A percentile compares a stretch with the other conserved stretches of the same genome.
Conservation (phyloP, 2,888 invertebrate species). For the Meloe dianella region DNA sequence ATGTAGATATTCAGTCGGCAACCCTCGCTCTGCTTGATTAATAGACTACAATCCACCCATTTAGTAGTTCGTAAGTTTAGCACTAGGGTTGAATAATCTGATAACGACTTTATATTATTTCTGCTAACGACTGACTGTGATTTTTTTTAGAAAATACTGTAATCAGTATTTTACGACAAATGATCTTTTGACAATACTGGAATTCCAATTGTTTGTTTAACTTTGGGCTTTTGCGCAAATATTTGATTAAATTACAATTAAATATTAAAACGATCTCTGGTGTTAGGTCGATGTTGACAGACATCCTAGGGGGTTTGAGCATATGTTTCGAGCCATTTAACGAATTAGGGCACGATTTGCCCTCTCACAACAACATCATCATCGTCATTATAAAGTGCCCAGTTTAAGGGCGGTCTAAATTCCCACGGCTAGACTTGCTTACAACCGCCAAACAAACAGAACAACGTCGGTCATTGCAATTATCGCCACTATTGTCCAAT, state of each 20-base stretch:
- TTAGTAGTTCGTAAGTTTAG: conserved; percentile 55
- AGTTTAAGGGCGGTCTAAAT: conserved; percentile 41
- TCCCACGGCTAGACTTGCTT: conserved; percentile 56
- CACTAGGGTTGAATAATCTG: conserved; percentile 53
- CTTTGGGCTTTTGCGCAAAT: neutral
- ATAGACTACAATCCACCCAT: conserved; percentile 55
- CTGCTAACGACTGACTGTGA: conserved; percentile 36
- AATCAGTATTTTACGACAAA: neutral
- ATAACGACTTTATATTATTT: conserved; percentile 53
- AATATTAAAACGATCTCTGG: neutral
- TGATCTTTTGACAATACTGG: neutral
- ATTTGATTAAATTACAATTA: neutral
- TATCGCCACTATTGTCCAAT: conserved; percentile 48
- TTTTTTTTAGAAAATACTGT: neutral
- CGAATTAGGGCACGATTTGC: conserved; percentile 58
- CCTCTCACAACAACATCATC: conserved; percentile 24
- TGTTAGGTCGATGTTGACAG: conserved; percentile 23
- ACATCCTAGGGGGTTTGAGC: conserved; percentile 35
- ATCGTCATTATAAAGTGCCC: conserved; percentile 45
- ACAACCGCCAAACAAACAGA: conserved; percentile 56
- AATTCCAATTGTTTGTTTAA: neutral
- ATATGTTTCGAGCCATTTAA: conserved; percentile 61
- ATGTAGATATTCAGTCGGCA: conserved; percentile 47
- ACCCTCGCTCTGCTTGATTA: conserved; percentile 51
- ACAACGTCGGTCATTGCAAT: conserved; percentile 48